Conservation (phyloP, 2,888 invertebrate genomes). For the Cheilosia vernalis region DNA sequence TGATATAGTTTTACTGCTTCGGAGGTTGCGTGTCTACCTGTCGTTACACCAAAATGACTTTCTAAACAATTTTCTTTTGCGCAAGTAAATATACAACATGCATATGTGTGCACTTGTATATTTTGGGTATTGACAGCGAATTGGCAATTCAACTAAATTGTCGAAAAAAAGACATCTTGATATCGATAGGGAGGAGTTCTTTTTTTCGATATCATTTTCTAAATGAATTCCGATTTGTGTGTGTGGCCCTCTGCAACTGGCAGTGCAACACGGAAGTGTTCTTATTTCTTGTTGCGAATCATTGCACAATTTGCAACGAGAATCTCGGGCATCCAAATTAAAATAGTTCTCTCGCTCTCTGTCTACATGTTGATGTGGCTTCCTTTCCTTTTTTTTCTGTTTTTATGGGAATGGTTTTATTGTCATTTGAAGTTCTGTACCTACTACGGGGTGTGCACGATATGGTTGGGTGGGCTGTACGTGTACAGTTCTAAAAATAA, state of each 20-base stretch:
- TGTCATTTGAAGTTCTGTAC: constrained; percentile 42
- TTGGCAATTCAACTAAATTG: not conserved
- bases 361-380: constrained; percentile 16
- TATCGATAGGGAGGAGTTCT: not conserved
- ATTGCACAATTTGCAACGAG: constrained; percentile 56
- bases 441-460: not conserved
- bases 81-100: too few species aligned
- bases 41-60: constrained; percentile 61
- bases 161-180: not conserved
- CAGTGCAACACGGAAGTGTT: constrained; percentile 62
- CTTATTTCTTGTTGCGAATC: constrained; percentile 56
- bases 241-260: constrained; percentile 1
- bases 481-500: constrained; percentile 59
- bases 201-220: constrained; percentile 25
- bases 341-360: constrained; percentile 46
- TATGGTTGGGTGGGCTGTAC: constrained; percentile 43
- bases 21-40: constrained; percentile 65
- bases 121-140: constrained; percentile 3
- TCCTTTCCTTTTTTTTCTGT: constrained; percentile 18
- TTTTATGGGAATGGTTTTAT: constrained; percentile 18
- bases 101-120: too few species aligned
- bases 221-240: constrained; percentile 31
- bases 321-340: constrained; percentile 61
- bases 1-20: constrained; percentile 25
- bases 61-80: constrained; percentile 59